Evolutionary conservation across 2,888 invertebrate species (phyloP).

Genomic region (Plutella xylostella): DNA sequence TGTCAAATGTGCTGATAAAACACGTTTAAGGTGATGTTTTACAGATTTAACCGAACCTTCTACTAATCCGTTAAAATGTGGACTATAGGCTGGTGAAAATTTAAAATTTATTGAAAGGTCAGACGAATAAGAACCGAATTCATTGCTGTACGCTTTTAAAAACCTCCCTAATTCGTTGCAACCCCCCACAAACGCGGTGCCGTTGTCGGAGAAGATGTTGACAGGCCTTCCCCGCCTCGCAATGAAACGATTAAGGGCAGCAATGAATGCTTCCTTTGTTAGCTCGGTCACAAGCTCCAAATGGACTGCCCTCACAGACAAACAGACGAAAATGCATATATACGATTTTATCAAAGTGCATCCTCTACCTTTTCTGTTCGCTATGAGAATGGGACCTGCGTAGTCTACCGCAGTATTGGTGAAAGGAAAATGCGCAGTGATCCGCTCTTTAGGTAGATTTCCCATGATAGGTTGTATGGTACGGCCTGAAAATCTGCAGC

Average conservation of each 20-base stretch:
- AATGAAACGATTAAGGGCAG: slow-evolving; percentile 4
- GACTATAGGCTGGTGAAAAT: slow-evolving; percentile 17
- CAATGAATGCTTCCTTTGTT: slow-evolving; percentile 1
- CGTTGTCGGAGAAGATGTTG: slow-evolving; percentile 8
- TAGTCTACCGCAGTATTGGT: slow-evolving; percentile 11
- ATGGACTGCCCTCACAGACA: slow-evolving; percentile 4
- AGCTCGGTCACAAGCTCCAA: slow-evolving; percentile 9
- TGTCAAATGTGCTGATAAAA: slow-evolving; percentile 12
- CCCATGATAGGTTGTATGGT: slow-evolving; percentile 12
- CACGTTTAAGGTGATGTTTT: slow-evolving; percentile 17
- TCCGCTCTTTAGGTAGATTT: slow-evolving; percentile 2
- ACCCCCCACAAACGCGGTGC: slow-evolving; percentile 7
- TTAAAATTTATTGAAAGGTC: slow-evolving; percentile 10
- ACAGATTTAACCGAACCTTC: slow-evolving; percentile 18
- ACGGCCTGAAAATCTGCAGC: slow-evolving; percentile 12
- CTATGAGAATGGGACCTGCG: slow-evolving; percentile 5
- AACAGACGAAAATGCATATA: not conserved
- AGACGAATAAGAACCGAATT: not conserved
- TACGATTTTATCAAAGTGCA: slow-evolving; percentile 1
- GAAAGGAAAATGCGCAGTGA: slow-evolving; percentile 7
- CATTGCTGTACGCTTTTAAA: not conserved
- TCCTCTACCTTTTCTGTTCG: slow-evolving; percentile 2
- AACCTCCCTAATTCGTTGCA: slow-evolving; percentile 6
- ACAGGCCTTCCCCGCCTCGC: slow-evolving; percentile 4
- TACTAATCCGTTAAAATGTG: slow-evolving; percentile 18